Evolutionary conservation across 2,888 invertebrate species (phyloP), one percentile per base, ranked within the genome.

Genomic region (Nomada goodeniana): DNA sequence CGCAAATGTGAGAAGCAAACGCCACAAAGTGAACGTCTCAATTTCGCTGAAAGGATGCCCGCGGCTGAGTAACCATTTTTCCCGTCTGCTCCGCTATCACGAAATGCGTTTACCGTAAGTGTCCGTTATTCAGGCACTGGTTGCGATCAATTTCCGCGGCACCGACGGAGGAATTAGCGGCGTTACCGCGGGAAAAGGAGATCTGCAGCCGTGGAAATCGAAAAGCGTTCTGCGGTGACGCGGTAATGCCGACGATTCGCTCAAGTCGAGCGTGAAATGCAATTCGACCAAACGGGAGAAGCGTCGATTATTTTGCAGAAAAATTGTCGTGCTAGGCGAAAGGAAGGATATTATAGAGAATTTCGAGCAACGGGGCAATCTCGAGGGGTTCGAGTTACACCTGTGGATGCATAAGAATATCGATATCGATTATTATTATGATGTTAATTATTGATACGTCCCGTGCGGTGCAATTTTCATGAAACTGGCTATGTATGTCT

Each of bases 11-110:
- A 75, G 82, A 82, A 63, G 57, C 42, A 60, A 64, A 69, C 59
- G 47, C 15, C 26, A 59, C 64, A 76, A 71, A 63, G 67, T 70
- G 76, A 82, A 82, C 82, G 80, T 82, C 82, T 82, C 82, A 82
- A 82, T 82, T 82, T 76, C 57, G 57, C 23, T 61, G 76, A 69
- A 69, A 65, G 53, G 36, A 76, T 68, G 67, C 76, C 75, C 36
- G 52, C 26, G 71, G 71, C 59, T n/a, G 47, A 50, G 36, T 29
- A 23, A 59, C 18, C 59, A 70, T 59, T 70, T 65, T 76, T 76
- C 69, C 53, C 26, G 13, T n/a, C 57, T 4, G 81, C 29, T 42
- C 20, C 13, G 47, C 42, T 26, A 82, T 76, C 82, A 55, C 61
- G 82, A 52, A 44, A 50, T 50, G 44, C 69, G 53, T 82, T 82